Conservation (phyloP, 2,113 vertebrate genomes). For the Elgaria multicarinata region DNA sequence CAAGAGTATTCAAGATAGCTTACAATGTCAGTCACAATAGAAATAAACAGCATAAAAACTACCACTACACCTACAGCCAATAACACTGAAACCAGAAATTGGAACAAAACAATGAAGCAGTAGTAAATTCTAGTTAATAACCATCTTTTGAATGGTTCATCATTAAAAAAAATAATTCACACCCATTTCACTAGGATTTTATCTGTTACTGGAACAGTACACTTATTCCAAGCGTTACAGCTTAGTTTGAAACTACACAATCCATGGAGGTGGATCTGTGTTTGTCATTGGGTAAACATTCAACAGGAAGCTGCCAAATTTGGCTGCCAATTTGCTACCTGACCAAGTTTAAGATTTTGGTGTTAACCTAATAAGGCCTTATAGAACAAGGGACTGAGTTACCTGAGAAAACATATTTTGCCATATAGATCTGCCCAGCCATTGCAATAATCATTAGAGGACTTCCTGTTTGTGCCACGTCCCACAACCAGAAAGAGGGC, state of each 20-base stretch:
- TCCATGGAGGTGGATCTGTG: background rate
- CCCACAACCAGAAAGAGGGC: too few species aligned
- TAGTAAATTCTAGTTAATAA: background rate
- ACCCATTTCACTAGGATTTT: background rate
- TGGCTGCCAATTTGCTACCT: too few species aligned
- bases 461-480: too few species aligned
- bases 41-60: background rate
- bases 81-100: background rate
- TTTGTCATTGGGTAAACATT: background rate
- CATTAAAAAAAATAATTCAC: background rate
- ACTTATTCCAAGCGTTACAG: slow-evolving; percentile 27
- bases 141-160: background rate
- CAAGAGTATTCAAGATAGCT: background rate
- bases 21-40: background rate
- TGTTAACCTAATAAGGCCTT: too few species aligned
- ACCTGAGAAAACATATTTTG: too few species aligned
- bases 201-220: slow-evolving; percentile 13
- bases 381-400: too few species aligned
- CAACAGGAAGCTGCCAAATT: background rate
- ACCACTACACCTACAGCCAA: background rate
- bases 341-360: too few species aligned
- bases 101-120: background rate
- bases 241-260: slow-evolving; percentile 32
- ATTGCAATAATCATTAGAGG: too few species aligned
- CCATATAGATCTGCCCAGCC: too few species aligned